Percentiles rank a stretch among this genome's conserved stretches.
phyloP scores from a whole-genome alignment of 2,113 vertebrate genomes.

The Atlantisia rogersi region DNA sequence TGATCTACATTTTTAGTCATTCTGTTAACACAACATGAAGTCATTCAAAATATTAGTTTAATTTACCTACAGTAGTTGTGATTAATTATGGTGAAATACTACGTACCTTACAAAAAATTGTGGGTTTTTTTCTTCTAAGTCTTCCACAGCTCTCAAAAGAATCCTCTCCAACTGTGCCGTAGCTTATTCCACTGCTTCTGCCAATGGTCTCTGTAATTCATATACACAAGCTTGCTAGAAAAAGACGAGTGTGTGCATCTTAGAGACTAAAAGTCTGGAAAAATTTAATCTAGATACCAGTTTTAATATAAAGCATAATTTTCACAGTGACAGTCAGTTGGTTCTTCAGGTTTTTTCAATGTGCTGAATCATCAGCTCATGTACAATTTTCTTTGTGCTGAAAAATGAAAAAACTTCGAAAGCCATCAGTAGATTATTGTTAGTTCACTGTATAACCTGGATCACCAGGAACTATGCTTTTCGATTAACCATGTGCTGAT shows the following conservation, averaged over 20 bases:
- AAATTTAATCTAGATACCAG: neutral
- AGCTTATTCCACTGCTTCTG: slow-evolving; percentile 12
- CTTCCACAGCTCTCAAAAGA: neutral
- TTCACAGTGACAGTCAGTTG: neutral
- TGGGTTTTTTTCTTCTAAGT: neutral
- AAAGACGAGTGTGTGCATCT: neutral
- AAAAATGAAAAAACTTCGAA: neutral
- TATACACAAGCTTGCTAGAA: neutral
- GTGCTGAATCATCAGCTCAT: neutral
- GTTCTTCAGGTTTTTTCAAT: neutral
- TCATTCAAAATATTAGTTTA: neutral
- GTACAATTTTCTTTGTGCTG: neutral
- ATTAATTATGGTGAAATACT: neutral
- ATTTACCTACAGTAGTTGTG: neutral
- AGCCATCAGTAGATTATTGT: neutral
- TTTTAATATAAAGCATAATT: neutral
- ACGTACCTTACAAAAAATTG: neutral
- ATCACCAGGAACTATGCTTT: neutral
- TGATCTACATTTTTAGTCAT: neutral
- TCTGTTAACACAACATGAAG: neutral
- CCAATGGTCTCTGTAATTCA: neutral
- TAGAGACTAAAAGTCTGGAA: neutral
- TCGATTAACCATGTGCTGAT: neutral
- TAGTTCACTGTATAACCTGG: neutral
- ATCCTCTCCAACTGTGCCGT: neutral